phyloP scores from a whole-genome alignment of 2,888 invertebrate genomes.

The Volucella inflata region DNA sequence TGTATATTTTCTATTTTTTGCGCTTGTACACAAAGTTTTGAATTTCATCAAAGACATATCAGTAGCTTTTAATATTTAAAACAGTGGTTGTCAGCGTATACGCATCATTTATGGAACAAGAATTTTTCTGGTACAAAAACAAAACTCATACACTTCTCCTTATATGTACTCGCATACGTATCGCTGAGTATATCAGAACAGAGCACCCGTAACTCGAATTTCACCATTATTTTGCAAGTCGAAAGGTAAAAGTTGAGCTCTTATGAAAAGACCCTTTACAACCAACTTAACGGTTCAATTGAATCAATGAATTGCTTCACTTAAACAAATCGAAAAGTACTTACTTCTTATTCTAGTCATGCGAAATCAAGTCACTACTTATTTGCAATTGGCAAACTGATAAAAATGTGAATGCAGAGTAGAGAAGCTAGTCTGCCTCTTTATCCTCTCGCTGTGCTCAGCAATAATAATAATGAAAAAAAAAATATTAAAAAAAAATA shows the following conservation, averaged over 20 bases:
- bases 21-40: too few species aligned
- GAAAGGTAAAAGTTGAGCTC: constrained; percentile 36
- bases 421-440: neutral
- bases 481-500: constrained; percentile 14
- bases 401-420: constrained; percentile 57
- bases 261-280: constrained; percentile 43
- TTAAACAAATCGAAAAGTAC: constrained; percentile 77
- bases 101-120: too few species aligned
- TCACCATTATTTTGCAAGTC: constrained; percentile 39
- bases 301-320: constrained; percentile 77
- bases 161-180: neutral
- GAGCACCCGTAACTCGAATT: constrained; percentile 22
- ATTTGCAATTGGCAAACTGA: constrained; percentile 62
- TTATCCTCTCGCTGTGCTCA: constrained; percentile 9
- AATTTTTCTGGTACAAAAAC: too few species aligned
- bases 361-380: constrained; percentile 68
- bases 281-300: constrained; percentile 67
- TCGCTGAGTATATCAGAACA: neutral
- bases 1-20: too few species aligned
- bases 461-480: constrained; percentile 52
- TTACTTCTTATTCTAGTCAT: constrained; percentile 65
- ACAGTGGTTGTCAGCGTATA: too few species aligned
- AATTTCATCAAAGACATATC: too few species aligned
- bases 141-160: neutral
- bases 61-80: too few species aligned